Evolutionary conservation across 2,113 vertebrate genomes (phyloP).

Genomic region (Spea bombifrons): DNA sequence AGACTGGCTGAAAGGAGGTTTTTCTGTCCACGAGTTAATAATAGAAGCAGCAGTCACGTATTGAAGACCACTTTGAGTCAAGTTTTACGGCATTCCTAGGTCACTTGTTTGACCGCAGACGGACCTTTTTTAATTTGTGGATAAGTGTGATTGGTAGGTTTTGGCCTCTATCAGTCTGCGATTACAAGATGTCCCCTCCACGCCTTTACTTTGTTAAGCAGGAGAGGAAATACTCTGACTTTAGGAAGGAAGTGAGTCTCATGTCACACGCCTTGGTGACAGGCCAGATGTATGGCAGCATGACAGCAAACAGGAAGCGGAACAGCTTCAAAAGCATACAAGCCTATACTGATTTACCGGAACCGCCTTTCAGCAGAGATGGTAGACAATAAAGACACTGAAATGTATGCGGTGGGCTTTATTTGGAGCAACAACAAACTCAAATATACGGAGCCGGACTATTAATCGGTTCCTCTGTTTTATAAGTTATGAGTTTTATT

Average conservation of each 20-base stretch:
- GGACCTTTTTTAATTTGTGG: too few species aligned
- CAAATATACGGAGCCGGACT: too few species aligned
- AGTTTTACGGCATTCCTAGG: too few species aligned
- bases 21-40: too few species aligned
- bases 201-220: not conserved
- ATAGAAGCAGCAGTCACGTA: too few species aligned
- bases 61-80: too few species aligned
- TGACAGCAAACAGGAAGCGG: constrained; percentile 67
- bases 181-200: not conserved
- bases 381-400: not conserved
- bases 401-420: too few species aligned
- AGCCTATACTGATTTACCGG: not conserved
- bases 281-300: constrained; percentile 43
- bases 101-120: too few species aligned
- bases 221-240: constrained; percentile 38
- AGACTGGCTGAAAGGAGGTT: too few species aligned
- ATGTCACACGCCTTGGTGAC: constrained; percentile 25
- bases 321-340: not conserved
- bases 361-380: not conserved
- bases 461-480: too few species aligned
- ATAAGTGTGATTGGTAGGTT: not conserved
- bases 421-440: too few species aligned
- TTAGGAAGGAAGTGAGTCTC: constrained; percentile 45
- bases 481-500: too few species aligned
- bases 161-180: not conserved